Percentiles rank a stretch among this genome's conserved stretches.
Conservation (phyloP, 2,113 vertebrate genomes). For the Malaclemys terrapin region DNA sequence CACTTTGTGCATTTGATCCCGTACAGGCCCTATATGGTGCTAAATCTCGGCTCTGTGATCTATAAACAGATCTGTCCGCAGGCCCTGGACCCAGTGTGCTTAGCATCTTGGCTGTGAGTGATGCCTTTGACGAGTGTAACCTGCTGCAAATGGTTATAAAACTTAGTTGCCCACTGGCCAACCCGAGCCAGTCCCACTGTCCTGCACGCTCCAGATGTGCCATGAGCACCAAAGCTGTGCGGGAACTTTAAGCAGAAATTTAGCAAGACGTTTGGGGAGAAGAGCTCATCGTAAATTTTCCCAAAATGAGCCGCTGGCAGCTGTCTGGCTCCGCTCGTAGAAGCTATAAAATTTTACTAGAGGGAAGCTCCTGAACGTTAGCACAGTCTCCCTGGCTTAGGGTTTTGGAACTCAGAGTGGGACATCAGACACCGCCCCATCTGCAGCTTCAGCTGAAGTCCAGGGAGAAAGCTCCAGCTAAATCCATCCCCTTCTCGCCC, state of each 20-base stretch:
- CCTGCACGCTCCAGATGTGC: background rate
- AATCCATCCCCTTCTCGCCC: fast-evolving
- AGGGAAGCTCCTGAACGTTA: background rate
- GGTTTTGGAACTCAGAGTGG: background rate
- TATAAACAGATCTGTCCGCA: background rate
- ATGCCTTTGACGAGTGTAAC: background rate
- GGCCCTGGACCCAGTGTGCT: background rate
- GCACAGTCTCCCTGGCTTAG: background rate
- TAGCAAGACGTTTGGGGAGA: background rate
- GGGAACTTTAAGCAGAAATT: background rate
- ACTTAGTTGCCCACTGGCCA: background rate
- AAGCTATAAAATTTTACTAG: background rate
- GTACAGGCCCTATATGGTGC: background rate
- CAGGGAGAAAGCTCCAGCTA: background rate
- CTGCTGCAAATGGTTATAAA: background rate
- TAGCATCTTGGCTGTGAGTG: background rate
- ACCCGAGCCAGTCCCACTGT: fast-evolving
- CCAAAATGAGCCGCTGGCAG: background rate
- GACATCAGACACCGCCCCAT: background rate
- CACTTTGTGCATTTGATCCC: background rate
- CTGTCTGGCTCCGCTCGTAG: background rate
- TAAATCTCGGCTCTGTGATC: background rate
- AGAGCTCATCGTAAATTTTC: fast-evolving
- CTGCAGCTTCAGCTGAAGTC: background rate
- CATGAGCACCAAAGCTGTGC: background rate